phyloP scores from a whole-genome alignment of 1,140 invertebrate species.

The Zaprionus capensis region DNA sequence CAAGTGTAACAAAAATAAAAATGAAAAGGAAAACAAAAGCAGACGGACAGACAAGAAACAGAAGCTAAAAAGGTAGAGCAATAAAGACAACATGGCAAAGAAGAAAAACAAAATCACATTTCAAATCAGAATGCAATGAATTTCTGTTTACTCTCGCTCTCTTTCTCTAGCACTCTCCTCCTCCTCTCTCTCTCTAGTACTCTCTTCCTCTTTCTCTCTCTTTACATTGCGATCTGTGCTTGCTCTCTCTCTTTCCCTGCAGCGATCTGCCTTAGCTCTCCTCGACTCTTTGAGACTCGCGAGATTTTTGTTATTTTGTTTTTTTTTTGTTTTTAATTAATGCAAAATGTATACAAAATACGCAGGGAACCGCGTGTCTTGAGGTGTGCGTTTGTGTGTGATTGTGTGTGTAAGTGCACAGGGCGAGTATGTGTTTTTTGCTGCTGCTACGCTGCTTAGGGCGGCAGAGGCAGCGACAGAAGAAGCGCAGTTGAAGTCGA shows the following conservation, averaged over 20 bases:
- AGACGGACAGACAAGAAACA: conserved; percentile 32
- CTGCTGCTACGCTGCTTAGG: conserved; percentile 12
- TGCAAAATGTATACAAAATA: conserved; percentile 83
- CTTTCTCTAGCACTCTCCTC: background rate
- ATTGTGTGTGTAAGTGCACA: conserved; percentile 35
- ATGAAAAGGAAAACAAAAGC: conserved; percentile 32
- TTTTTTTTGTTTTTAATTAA: conserved; percentile 82
- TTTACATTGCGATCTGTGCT: background rate
- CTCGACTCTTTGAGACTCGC: conserved; percentile 21
- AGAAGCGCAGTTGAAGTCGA: conserved; percentile 50
- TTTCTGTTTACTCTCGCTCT: conserved; percentile 50
- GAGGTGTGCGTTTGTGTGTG: conserved; percentile 38
- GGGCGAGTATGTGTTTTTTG: conserved; percentile 17
- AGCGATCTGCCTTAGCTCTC: conserved; percentile 7
- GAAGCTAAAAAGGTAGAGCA: conserved; percentile 9
- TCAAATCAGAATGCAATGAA: conserved; percentile 71
- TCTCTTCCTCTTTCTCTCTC: background rate
- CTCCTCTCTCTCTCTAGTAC: background rate
- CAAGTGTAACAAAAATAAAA: conserved; percentile 36
- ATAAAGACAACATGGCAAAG: background rate
- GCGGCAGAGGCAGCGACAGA: conserved; percentile 16
- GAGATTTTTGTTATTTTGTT: conserved; percentile 74
- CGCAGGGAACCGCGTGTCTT: conserved; percentile 52
- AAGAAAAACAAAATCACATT: conserved; percentile 72
- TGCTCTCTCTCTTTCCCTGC: background rate